Evolutionary conservation across 1,140 invertebrate species (phyloP).

Genomic region (Ceratina calcarata): DNA sequence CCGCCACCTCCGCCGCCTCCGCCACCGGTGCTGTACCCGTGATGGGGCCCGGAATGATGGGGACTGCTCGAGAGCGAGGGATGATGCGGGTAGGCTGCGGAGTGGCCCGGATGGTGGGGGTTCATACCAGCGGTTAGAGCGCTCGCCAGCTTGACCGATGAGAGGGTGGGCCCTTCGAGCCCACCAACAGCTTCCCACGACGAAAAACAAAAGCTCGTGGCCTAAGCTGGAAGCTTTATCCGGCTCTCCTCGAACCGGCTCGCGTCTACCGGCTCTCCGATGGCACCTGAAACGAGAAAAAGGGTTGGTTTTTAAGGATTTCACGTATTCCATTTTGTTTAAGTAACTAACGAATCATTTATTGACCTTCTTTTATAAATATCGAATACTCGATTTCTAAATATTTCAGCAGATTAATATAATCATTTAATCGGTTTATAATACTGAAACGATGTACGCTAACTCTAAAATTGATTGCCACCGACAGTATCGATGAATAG

Average conservation of each 20-base stretch:
- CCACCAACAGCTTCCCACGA: constrained; percentile 72
- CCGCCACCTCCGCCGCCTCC: constrained; percentile 68
- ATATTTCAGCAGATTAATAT: not conserved
- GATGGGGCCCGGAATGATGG: constrained; percentile 76
- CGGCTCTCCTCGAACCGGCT: constrained; percentile 41
- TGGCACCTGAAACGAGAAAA: constrained; percentile 70
- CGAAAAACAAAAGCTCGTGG: constrained; percentile 61
- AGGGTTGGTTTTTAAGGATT: not conserved
- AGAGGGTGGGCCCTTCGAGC: constrained; percentile 77
- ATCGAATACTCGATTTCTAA: not conserved
- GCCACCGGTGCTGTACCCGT: constrained; percentile 72
- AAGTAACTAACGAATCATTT: no score
- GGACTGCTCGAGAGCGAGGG: constrained; percentile 79
- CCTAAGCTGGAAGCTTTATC: constrained; percentile 47
- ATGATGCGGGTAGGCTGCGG: constrained; percentile 78
- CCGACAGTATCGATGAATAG: not conserved
- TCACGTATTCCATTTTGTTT: no score
- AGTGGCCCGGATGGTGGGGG: constrained; percentile 78
- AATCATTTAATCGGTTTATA: not conserved
- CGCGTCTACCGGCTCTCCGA: constrained; percentile 65
- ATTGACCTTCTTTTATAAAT: not conserved
- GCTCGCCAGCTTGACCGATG: constrained; percentile 80
- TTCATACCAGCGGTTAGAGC: constrained; percentile 81
- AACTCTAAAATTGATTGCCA: not conserved
- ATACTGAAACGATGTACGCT: not conserved